Base-by-base conservation (phyloP, 1,140 invertebrate genomes). In the Adelges cooleyi region DNA sequence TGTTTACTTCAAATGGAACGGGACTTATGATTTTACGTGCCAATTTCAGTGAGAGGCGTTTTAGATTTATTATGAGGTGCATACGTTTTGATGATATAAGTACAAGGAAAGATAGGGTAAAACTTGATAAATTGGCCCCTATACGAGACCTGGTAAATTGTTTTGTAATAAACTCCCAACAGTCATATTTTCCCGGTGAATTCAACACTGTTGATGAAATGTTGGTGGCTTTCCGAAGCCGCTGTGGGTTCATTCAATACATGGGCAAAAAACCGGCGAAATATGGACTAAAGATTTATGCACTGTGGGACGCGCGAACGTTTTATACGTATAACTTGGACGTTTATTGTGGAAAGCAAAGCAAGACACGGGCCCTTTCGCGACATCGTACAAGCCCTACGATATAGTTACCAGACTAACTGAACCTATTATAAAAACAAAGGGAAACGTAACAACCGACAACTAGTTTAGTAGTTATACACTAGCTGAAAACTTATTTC, bases 271-370 rank as follows among this genome's bases (percentile, higher is more conserved):
- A 77, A 70, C 75, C 73, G 5, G 69, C 54, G 3, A 74, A 74
- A 62, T 77, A 77, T 67, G 78, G 75, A 6, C 70, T 78, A 56
- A 78, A 77, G 70, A 71, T 74, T 10, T 69, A 69, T 62, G 65
- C 69, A 8, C 25, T 73, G 22, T 66, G 68, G 18, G 70, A 72
- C 67, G 68, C 72, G 1, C 62, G 67, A 56, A 72, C 66, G 17
- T 73, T 51, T 68, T 72, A 73, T 65, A 73, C 70, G 33, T 56
- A 59, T 15, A 73, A 71, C 66, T 67, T 71, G 9, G 69, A 71
- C 40, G 68, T 72, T 17, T 74, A 73, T 65, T 67, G 68, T 50
- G 71, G 69, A 36, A 70, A 70, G 46, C 68, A 71, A 52, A 66
- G 67, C 46, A 33, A n/a, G n/a, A n/a, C n/a, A 65, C 49, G 67